phyloP scores from a whole-genome alignment of 2,888 invertebrate genomes.

The Halictus quadricinctus region DNA sequence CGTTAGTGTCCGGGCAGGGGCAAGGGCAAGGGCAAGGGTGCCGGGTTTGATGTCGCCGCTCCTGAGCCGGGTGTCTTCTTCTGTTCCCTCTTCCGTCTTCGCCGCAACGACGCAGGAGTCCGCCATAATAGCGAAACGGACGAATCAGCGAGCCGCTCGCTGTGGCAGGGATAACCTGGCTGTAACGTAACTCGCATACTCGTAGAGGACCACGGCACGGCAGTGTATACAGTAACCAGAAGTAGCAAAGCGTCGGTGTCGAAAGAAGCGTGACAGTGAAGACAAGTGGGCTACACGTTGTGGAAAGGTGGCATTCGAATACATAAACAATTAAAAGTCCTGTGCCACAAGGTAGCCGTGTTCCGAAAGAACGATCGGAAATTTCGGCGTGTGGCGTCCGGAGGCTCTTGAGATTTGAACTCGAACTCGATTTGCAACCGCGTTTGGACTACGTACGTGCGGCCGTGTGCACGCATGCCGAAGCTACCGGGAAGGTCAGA shows the following conservation, averaged over 20 bases:
- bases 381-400: conserved; percentile 13
- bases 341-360: neutral
- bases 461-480: neutral
- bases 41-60: neutral
- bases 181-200: conserved; percentile 25
- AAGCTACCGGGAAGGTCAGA: neutral
- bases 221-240: conserved; percentile 32
- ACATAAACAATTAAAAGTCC: neutral
- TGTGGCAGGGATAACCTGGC: conserved; percentile 57
- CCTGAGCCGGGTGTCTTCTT: conserved; percentile 48
- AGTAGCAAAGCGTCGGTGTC: neutral
- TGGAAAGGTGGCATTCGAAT: neutral
- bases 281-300: neutral
- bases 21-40: neutral
- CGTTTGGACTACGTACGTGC: conserved; percentile 15
- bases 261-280: neutral
- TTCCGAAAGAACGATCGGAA: neutral
- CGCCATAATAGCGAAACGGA: conserved; percentile 46
- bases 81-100: conserved; percentile 23
- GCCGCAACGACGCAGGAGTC: conserved; percentile 54
- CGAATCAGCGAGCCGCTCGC: conserved; percentile 55
- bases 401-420: conserved; percentile 21
- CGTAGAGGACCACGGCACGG: conserved; percentile 19
- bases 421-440: conserved; percentile 9
- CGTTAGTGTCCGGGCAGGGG: neutral